Evolutionary conservation across 2,113 vertebrate genomes (phyloP), one percentile per base, ranked within the genome.

Genomic region (Campylomormyrus numenius): DNA sequence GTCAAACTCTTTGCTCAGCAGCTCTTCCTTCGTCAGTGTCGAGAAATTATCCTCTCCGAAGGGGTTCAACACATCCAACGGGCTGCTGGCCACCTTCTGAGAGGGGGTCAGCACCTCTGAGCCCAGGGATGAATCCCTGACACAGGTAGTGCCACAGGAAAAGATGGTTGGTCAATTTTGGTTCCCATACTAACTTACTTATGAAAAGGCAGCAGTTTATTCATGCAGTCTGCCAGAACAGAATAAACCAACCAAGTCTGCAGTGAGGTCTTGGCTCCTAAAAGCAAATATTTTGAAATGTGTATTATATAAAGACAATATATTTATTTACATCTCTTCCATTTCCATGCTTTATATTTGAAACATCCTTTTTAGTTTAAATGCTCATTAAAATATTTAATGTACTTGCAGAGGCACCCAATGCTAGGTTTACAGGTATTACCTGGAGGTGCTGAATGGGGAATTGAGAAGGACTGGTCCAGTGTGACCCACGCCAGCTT

Each of bases 31-130:
- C 0, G 98, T 98, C 94, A 99, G 80, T 89, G 97, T 98, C 90
- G 98, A 98, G 93, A 99, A 99, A 96, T 98, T 99, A 95, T 99
- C 98, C 94, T 99, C 98, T 94, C 97, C 97, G 45, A 99, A 99
- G 0, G 98, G 98, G 94, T 99, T 99, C 98, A 98, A 98, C 98
- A 99, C 98, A 90, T 99, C 98, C 45, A 97, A 98, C 2, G 98
- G 98, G 93, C 97, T 96, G 90, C 74, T 97, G 93, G 95, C 89
- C 66, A 89, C 95, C 92, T 97, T 97, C 89, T 96, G 93, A 48
- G 96, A 93, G 5, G 96, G 95, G 88, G 88, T 89, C 91, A 95
- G 21, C 2, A 94, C 90, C 31, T 97, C 97, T 11, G 95, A 91
- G 90, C 94, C 94, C 45, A 96, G 92, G 91, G 96, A 90, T 13